Evolutionary conservation across 2,888 invertebrate genomes (phyloP), one percentile per base, ranked within the genome.

Genomic region (Agrotis exclamationis): DNA sequence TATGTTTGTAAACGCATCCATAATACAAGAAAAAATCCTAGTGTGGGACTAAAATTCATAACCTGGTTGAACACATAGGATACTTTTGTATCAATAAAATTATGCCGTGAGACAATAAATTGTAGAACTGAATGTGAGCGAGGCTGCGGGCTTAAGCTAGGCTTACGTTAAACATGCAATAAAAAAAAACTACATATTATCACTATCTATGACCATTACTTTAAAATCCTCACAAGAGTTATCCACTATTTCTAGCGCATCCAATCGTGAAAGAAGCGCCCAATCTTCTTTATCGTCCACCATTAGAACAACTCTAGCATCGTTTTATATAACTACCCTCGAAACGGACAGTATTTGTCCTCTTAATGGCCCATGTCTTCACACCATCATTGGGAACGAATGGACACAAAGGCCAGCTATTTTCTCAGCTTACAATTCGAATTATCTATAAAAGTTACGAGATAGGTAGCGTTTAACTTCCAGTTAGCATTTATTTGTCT

Each of bases 251-350:
- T 51, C 22, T 18, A 11, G 7, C 13, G 22, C 6, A 45, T 22
- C 4, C 14, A 33, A 6, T 20, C 13, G 16, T 2, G 6, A 44
- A 33, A 57, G 50, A 24, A 50, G 14, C n/a, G 47, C 45, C 47
- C 51, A 44, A 70, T 56, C 47, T 57, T 63, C n/a, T 73, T 48
- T 65, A 72, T 62, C 13, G 51, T 18, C 13, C 11, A 1, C 24
- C 65, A 62, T 79, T 72, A 62, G 22, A 47, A 51, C n/a, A 51
- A 51, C n/a, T 48, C 22, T 24, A 47, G 64, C 33, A 16, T 48
- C 73, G n/a, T 44, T 76, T 65, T 62, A 72, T 60, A 44, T 48
- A 72, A 65, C 60, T 33, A 18, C 59, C 22, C 54, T 47, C 39
- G 11, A 60, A 48, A 60, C 6, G 54, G 33, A 20, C 51, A 20